A percentile compares a stretch with the other conserved stretches of the same genome.
Evolutionary conservation across 2,888 invertebrate genomes (phyloP).

Genomic region (Neoaliturus tenellus): DNA sequence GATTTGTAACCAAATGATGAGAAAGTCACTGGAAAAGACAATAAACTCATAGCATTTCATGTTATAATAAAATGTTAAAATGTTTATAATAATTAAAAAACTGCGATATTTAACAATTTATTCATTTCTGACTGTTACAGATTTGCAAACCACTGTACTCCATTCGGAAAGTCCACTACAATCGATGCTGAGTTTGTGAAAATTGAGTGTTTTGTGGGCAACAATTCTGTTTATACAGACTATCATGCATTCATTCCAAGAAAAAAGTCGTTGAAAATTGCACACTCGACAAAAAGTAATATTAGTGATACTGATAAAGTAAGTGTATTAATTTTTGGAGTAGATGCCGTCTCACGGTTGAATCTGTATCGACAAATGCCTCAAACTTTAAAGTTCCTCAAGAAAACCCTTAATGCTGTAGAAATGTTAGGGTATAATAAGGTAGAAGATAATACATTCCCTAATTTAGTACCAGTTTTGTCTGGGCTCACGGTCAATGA

Average conservation of each 20-base stretch:
- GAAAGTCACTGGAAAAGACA: too few species aligned
- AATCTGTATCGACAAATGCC: slow-evolving; percentile 92
- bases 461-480: slow-evolving; percentile 89
- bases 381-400: slow-evolving; percentile 79
- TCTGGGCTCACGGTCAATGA: slow-evolving; percentile 83
- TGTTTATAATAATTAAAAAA: too few species aligned
- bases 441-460: slow-evolving; percentile 96
- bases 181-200: slow-evolving; percentile 79
- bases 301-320: slow-evolving; percentile 60
- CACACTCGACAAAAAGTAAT: slow-evolving; percentile 54
- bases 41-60: too few species aligned
- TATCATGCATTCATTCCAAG: slow-evolving; percentile 50
- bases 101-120: too few species aligned
- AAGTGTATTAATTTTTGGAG: slow-evolving; percentile 84
- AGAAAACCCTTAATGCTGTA: slow-evolving; percentile 78
- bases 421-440: slow-evolving; percentile 94
- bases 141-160: slow-evolving; percentile 55
- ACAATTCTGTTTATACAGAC: slow-evolving; percentile 62
- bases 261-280: slow-evolving; percentile 29
- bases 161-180: slow-evolving; percentile 36
- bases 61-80: too few species aligned
- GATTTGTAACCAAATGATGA: too few species aligned
- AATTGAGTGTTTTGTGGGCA: slow-evolving; percentile 76
- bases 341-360: slow-evolving; percentile 90
- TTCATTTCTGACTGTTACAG: too few species aligned